Evolutionary conservation across 2,888 invertebrate species (phyloP).

Genomic region (Hirtodrosophila alboralis): DNA sequence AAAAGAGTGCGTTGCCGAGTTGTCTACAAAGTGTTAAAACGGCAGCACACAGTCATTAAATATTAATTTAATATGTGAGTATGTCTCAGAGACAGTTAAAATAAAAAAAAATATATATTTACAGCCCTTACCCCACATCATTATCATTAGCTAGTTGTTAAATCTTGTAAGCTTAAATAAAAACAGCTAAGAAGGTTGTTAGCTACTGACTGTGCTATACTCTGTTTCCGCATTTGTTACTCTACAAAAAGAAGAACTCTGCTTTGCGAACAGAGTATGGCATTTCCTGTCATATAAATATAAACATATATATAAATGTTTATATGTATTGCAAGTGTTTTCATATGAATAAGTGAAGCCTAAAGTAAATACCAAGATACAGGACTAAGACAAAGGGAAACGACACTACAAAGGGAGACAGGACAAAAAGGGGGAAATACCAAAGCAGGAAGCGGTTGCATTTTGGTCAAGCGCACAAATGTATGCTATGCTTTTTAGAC

Average conservation of each 20-base stretch:
- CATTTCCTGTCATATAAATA: conserved; percentile 25
- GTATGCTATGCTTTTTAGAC: conserved; percentile 66
- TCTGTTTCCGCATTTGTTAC: too few relatives aligned
- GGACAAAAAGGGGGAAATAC: conserved; percentile 53
- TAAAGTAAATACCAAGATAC: conserved; percentile 43
- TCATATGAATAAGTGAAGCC: conserved; percentile 49
- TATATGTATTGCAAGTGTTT: conserved; percentile 20
- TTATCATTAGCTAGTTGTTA: conserved; percentile 56
- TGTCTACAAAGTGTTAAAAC: conserved; percentile 73
- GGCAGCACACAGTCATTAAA: conserved; percentile 73
- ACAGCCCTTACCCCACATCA: conserved; percentile 5
- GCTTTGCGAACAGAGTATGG: too few relatives aligned
- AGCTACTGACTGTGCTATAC: too few relatives aligned
- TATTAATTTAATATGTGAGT: conserved; percentile 57
- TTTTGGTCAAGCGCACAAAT: conserved; percentile 75
- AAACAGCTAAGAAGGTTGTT: neutral
- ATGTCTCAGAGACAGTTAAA: conserved; percentile 4
- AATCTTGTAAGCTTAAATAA: conserved; percentile 56
- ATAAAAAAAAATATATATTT: conserved; percentile 1
- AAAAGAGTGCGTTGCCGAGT: neutral
- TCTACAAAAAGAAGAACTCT: too few relatives aligned
- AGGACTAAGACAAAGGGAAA: conserved; percentile 23
- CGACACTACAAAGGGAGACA: conserved; percentile 10
- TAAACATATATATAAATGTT: conserved; percentile 11
- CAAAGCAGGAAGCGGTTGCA: conserved; percentile 53